Base-by-base conservation (phyloP, 23 tunicate species). In the Corella eumyota region DNA sequence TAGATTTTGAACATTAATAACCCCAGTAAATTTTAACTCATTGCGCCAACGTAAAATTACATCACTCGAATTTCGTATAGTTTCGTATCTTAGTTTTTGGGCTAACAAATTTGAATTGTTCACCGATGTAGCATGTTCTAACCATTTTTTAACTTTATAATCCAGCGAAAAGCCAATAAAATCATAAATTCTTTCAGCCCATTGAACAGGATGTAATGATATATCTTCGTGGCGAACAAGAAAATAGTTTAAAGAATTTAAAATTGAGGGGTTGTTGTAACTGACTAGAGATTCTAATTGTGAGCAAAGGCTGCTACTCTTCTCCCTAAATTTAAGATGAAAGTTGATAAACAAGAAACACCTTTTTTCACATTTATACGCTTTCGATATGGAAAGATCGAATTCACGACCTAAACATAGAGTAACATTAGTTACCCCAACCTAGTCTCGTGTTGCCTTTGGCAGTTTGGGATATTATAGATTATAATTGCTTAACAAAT, bases 91-190 rank as follows among this genome's bases (percentile, higher is more conserved):
- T 3, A 5, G 27, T 15, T 54, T 54, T 1, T 54, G 29, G 30
- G 60, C 27, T 19, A 54, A 33, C 5, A 13, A 3, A 26, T 54
- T 54, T 24, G 2, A 2, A 7, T 54, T 54, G n/a, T 54, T 54
- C 23, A 3, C 29, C 30, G 60, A 54, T 2, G 60, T 54, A 26
- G 60, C 60, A 3, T 22, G 13, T 11, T 26, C 13, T 13, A 56
- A 4, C 74, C 74, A 68, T 32, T 53, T 22, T 6, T 20, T 30
- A 25, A 68, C 65, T 6, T 68, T 34, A 1, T 2, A 13, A 9
- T 52, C 64, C 44, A 54, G 33, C 20, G 55, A 37, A 4, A 68
- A 45, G 5, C 74, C 74, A 68, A 68, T 64, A 20, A 54, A 68
- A 19, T 68, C 30, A 50, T 68, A 52, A 9, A 68, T 35, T 32